These are phyloP conservation scores for Gavialis gangeticus DNA, from an alignment of 2,113 vertebrate genomes.

Conservation along the genomic window DNA sequence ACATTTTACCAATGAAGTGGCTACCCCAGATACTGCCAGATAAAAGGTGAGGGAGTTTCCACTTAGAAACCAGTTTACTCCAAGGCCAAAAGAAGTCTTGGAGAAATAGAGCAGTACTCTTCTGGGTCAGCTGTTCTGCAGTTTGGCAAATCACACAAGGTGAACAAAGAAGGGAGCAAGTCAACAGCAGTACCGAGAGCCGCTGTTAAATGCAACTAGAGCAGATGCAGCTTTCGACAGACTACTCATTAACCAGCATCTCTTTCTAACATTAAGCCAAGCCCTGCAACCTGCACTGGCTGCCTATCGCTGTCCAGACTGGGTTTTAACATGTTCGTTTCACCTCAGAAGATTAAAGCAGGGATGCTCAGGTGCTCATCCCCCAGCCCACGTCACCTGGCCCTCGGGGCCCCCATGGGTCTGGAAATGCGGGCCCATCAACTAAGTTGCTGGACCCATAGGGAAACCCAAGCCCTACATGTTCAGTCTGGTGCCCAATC, in stretches of 20 bases:
- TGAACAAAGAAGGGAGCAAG: neutral
- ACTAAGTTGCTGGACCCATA: no score
- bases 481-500: no score
- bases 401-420: no score
- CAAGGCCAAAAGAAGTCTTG: constrained; percentile 24
- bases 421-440: no score
- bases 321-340: constrained; percentile 42
- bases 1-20: neutral
- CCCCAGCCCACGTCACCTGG: no score
- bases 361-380: no score
- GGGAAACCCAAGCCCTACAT: no score
- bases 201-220: neutral
- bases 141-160: neutral
- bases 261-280: constrained; percentile 24
- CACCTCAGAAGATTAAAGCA: neutral
- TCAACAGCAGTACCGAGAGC: neutral
- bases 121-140: neutral
- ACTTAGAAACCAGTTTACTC: neutral
- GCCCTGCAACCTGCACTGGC: neutral
- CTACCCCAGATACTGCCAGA: neutral
- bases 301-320: neutral
- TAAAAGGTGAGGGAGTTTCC: neutral
- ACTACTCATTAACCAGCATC: constrained; percentile 30
- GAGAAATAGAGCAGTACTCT: neutral
- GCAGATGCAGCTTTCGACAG: neutral